Evolutionary conservation across 2,797 vertebrate species (phyloP).

Genomic region (Melanotaenia boesemani): DNA sequence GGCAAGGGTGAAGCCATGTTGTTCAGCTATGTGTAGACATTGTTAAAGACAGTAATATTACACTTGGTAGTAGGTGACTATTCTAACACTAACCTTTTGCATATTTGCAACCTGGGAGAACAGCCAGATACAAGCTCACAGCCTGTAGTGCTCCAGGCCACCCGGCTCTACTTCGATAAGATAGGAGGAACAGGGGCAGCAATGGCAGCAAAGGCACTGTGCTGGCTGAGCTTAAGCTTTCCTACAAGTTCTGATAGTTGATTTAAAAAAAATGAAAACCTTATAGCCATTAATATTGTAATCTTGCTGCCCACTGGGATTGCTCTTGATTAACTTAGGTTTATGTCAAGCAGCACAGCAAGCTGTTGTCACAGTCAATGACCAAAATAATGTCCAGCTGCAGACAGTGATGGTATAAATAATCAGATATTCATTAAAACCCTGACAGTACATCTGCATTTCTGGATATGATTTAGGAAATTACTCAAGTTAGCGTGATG

Average conservation of each 20-base stretch:
- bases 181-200: slow-evolving; percentile 51
- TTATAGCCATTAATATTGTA: slow-evolving; percentile 44
- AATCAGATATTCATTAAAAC: slow-evolving; percentile 68
- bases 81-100: slow-evolving; percentile 23
- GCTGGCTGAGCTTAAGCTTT: slow-evolving; percentile 16
- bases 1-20: neutral
- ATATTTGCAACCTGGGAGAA: slow-evolving; percentile 32
- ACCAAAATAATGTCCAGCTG: slow-evolving; percentile 71
- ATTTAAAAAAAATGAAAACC: slow-evolving; percentile 40
- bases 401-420: slow-evolving; percentile 69
- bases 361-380: slow-evolving; percentile 66
- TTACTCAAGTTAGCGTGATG: slow-evolving; percentile 78
- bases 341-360: slow-evolving; percentile 63
- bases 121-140: slow-evolving; percentile 40
- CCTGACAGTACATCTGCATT: slow-evolving; percentile 57
- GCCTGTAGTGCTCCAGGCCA: slow-evolving; percentile 38
- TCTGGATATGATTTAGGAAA: slow-evolving; percentile 70
- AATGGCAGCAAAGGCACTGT: slow-evolving; percentile 22
- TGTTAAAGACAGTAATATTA: neutral
- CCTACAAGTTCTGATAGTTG: slow-evolving; percentile 14
- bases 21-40: neutral
- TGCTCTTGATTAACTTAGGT: slow-evolving; percentile 33
- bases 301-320: slow-evolving; percentile 30
- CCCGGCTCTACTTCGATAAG: slow-evolving; percentile 58
- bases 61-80: slow-evolving; percentile 7